A percentile compares a stretch with the other conserved stretches of the same genome.
Conservation (phyloP, 1,140 invertebrate genomes). For the Drosophila parvula region DNA sequence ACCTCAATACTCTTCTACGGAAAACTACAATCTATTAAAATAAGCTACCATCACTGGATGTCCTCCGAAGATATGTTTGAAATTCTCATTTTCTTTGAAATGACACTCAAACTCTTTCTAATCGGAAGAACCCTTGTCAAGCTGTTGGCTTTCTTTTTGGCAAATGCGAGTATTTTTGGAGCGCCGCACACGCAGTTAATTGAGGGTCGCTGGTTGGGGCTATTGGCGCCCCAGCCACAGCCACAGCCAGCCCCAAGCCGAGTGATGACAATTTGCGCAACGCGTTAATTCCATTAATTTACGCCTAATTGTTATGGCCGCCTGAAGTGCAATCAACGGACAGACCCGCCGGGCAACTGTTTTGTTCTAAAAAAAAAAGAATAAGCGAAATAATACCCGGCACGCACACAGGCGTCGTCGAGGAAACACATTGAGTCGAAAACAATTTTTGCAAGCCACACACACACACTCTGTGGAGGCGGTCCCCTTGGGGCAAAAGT, state of each 20-base stretch:
- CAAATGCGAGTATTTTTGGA: background rate
- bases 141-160: conserved; percentile 2
- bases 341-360: conserved; percentile 38
- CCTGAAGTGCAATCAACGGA: conserved; percentile 75
- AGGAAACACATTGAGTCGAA: conserved; percentile 21
- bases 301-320: conserved; percentile 76
- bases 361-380: conserved; percentile 28
- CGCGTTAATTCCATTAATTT: conserved; percentile 79
- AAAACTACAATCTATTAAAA: too few relatives aligned
- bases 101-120: conserved; percentile 7
- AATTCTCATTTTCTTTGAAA: background rate
- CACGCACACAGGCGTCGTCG: conserved; percentile 30
- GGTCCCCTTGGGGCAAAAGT: conserved; percentile 29
- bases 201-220: conserved; percentile 5
- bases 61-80: background rate
- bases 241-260: conserved; percentile 12
- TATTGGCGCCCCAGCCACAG: background rate
- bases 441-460: conserved; percentile 46
- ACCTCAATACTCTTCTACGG: too few relatives aligned
- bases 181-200: conserved; percentile 14
- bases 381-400: conserved; percentile 17
- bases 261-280: conserved; percentile 65
- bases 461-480: background rate
- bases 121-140: conserved; percentile 9
- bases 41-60: background rate